Percentiles rank a stretch among this genome's conserved stretches.
phyloP scores from a whole-genome alignment of 2,113 vertebrate species.

The Ranitomeya variabilis region DNA sequence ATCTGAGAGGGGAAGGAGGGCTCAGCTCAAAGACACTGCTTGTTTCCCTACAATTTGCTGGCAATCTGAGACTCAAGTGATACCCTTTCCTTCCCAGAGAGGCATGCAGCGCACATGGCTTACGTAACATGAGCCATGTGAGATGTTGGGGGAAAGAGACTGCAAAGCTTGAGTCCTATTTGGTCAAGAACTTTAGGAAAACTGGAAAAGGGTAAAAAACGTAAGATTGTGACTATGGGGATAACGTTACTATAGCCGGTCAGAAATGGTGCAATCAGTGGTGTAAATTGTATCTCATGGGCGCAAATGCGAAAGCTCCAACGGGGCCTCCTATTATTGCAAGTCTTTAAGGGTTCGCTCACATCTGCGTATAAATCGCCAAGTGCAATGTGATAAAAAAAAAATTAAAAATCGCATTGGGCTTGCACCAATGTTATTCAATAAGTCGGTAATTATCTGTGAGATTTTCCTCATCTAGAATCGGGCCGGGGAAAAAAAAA shows the following conservation, averaged over 20 bases:
- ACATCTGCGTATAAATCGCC: too few relatives aligned
- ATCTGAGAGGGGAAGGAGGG: constrained; percentile 35
- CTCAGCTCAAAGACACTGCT: constrained; percentile 37
- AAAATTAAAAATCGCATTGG: too few relatives aligned
- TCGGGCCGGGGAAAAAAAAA: too few relatives aligned
- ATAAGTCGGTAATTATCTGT: too few relatives aligned
- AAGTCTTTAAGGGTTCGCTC: too few relatives aligned
- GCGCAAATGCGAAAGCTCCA: too few relatives aligned
- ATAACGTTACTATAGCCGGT: neutral
- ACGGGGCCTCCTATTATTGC: too few relatives aligned
- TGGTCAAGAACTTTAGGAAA: neutral
- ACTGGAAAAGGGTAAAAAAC: neutral
- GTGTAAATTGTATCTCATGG: too few relatives aligned
- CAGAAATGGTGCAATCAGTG: neutral
- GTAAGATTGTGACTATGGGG: neutral
- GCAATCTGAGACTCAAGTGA: constrained; percentile 4
- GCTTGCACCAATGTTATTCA: too few relatives aligned
- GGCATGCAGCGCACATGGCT: neutral
- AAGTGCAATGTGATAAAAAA: too few relatives aligned
- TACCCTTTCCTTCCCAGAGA: constrained; percentile 28
- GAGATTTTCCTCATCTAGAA: too few relatives aligned
- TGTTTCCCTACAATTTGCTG: constrained; percentile 40
- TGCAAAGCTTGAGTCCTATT: neutral
- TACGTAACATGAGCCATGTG: constrained; percentile 10
- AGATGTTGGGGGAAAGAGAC: neutral